Evolutionary conservation across 2,797 vertebrate genomes (phyloP), one percentile per base, ranked within the genome.

Genomic region (Galago senegalensis): DNA sequence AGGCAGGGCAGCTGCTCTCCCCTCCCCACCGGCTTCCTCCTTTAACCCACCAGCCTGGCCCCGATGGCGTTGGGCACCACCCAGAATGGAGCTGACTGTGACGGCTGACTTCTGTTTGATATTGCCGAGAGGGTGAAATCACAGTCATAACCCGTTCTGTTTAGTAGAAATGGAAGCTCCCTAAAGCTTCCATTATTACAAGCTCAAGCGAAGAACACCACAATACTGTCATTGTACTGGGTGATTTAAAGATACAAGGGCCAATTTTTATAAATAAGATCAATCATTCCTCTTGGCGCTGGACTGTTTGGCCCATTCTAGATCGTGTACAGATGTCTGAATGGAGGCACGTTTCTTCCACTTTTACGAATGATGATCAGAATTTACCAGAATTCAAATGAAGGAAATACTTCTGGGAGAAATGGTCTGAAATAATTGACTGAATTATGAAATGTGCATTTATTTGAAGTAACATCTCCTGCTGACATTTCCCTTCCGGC

Each of bases 381-480:
- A 70, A 77, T 69, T 95, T 73, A 40, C 91, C 89, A 40, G 76
- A 84, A 91, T 20, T 95, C 84, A 90, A 95, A 94, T 83, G 81
- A 96, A 95, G 87, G 91, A 43, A 97, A 95, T 77, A 40, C 27
- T 92, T 43, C 79, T 95, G 11, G 20, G 83, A 94, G 53, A 97
- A 97, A 94, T 69, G 46, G 46, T 87, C 92, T 93, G 70, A 87
- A 61, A 96, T 96, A 88, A 91, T 53, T 13, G 75, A 90, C 6
- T 84, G 70, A 95, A 96, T 97, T 93, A 86, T 37, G 95, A 43
- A 97, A 95, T 37, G 37, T 94, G 84, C 67, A 80, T 95, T 97
- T 95, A 56, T 70, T 97, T 85, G 67, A 95, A 98, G 97, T 95
- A 95, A 10, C 61, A 79, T 97, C 98, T 98, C 94, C 92, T 88